A percentile compares a stretch with the other conserved stretches of the same genome.
phyloP scores from a whole-genome alignment of 2,113 vertebrate species.

The Urocynchramus pylzowi region DNA sequence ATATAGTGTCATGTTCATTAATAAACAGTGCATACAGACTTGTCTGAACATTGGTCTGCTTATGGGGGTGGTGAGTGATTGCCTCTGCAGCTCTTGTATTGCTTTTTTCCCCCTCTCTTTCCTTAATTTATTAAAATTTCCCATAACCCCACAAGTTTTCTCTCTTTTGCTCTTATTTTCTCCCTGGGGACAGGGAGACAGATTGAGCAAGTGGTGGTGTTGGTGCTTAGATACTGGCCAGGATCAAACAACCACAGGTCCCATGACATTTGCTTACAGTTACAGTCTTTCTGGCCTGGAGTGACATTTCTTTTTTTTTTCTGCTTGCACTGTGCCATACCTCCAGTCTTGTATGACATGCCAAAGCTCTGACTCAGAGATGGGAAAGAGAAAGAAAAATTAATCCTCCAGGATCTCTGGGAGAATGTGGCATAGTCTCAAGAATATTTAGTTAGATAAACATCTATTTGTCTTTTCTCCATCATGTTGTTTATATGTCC shows the following conservation, averaged over 20 bases:
- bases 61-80: not conserved
- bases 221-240: not conserved
- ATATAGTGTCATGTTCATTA: rapidly evolving
- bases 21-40: not conserved
- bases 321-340: rapidly evolving
- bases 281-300: not conserved
- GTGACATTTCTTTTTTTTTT: not conserved
- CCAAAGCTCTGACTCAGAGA: not conserved
- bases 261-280: not conserved
- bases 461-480: not conserved
- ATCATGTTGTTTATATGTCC: not conserved
- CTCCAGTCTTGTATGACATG: not conserved
- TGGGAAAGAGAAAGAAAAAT: not conserved
- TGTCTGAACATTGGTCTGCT: not conserved
- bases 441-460: not conserved
- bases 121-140: not conserved
- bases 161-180: not conserved
- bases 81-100: not conserved
- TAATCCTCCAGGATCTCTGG: not conserved
- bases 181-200: not conserved
- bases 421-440: not conserved
- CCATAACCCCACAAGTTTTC: not conserved
- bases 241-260: not conserved
- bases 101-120: rapidly evolving
- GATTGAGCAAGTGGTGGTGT: not conserved